Evolutionary conservation across 2,888 invertebrate genomes (phyloP), one percentile per base, ranked within the genome.

Genomic region (Erannis defoliaria): DNA sequence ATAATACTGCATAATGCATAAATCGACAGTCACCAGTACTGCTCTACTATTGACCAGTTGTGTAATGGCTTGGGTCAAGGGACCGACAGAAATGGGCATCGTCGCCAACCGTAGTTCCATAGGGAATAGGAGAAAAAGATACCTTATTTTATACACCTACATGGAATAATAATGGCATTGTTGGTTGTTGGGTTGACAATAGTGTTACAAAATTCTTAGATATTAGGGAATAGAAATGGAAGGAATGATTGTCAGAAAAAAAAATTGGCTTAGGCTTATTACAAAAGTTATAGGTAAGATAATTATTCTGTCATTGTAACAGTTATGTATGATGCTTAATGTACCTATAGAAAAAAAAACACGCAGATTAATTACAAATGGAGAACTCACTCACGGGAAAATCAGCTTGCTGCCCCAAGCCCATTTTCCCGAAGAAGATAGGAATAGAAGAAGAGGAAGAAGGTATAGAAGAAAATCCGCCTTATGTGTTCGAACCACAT

Each of bases 21-120:
- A 83, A 78, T 64, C 66, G 70, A 68, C 70, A 73, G 73, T 76
- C 64, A 64, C 57, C 42, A 53, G 50, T 54, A 33, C 33, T 66
- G 54, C 62, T 61, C 59, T 66, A 35, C 50, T 37, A 66, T 61
- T 63, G 74, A 74, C 56, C 68, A 70, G 77, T 89, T 88, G 84
- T 84, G 84, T 79, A 88, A 89, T 79, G 74, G 71, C 71, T 75
- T 80, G 79, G 81, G 81, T 77, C 81, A 81, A 81, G 82, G 78
- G 76, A 82, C 79, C 71, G 79, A 81, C 78, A 70, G 71, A 82
- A 81, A 81, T 81, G 80, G 85, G 75, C 80, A 55, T 2, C 45
- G 50, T 46, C 42, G 42, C 69, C 73, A 64, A 62, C 70, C 77
- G 81, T 82, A 78, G 74, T 67, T 78, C 79, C 81, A 77, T 77